Conservation (phyloP, 2,113 vertebrate species). For the Blennius ocellaris region DNA sequence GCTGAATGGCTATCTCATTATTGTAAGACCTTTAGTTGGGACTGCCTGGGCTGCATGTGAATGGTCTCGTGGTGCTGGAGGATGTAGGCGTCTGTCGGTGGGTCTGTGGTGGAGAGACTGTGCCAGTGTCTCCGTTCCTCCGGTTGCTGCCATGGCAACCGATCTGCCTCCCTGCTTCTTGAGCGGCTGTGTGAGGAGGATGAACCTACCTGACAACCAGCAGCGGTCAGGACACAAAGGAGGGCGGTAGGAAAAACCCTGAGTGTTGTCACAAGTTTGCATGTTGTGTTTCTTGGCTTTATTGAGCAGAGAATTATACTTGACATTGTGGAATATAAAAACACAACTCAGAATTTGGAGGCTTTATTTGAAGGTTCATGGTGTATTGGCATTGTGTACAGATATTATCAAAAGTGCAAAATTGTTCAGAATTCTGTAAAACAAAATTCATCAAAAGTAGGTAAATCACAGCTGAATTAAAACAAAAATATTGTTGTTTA, state of each 20-base stretch:
- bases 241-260: conserved; percentile 29
- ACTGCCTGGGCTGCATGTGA: conserved; percentile 56
- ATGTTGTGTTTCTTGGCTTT: conserved; percentile 35
- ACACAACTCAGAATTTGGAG: conserved; percentile 42
- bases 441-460: neutral
- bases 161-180: conserved; percentile 58
- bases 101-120: conserved; percentile 45
- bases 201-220: conserved; percentile 61
- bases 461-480: neutral
- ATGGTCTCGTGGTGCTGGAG: conserved; percentile 41
- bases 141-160: conserved; percentile 79
- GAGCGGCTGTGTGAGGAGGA: conserved; percentile 44
- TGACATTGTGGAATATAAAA: conserved; percentile 31
- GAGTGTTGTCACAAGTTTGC: conserved; percentile 16
- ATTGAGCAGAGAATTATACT: conserved; percentile 33
- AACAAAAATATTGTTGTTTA: neutral
- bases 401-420: conserved; percentile 12
- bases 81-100: conserved; percentile 52
- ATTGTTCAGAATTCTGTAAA: conserved; percentile 9
- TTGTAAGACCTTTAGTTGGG: conserved; percentile 38
- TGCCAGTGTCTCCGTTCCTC: conserved; percentile 55
- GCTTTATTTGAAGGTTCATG: conserved; percentile 55
- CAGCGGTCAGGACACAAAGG: conserved; percentile 21
- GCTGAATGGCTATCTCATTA: conserved; percentile 47
- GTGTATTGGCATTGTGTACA: conserved; percentile 32